Evolutionary conservation across 1,140 invertebrate species (phyloP).

Genomic region (Caenorhabditis brenneri): DNA sequence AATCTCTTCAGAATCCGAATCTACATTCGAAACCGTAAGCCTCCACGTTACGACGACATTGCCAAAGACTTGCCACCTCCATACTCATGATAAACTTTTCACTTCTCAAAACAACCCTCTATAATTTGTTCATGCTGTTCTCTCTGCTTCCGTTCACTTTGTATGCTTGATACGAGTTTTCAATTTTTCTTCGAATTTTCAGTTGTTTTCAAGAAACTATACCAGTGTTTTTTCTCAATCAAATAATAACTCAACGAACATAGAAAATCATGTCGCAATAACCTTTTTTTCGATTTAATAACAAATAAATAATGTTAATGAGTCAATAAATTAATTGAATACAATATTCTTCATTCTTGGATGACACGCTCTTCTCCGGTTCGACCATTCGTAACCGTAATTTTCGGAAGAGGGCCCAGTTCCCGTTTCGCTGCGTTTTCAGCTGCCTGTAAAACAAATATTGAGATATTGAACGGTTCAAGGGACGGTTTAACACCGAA

Average conservation of each 20-base stretch:
- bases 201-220: background rate
- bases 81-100: background rate
- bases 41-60: slow-evolving; percentile 7
- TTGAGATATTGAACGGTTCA: background rate
- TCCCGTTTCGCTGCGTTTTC: slow-evolving; percentile 12
- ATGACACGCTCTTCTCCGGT: slow-evolving; percentile 40
- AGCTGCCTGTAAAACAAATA: background rate
- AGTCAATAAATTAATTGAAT: background rate
- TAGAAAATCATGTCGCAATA: background rate
- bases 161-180: slow-evolving; percentile 9
- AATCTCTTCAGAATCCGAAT: slow-evolving; percentile 7
- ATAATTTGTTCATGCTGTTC: background rate
- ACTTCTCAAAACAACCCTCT: too few relatives aligned
- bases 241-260: background rate
- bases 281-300: background rate
- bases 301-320: background rate
- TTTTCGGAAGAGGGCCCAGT: slow-evolving; percentile 33
- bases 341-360: background rate
- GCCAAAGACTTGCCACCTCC: slow-evolving; percentile 18
- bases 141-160: slow-evolving; percentile 8
- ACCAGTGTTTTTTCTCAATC: background rate
- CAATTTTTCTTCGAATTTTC: background rate
- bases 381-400: slow-evolving; percentile 16
- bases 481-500: background rate
- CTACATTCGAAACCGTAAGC: slow-evolving; percentile 2